A percentile compares a stretch with the other conserved stretches of the same genome.
Conservation (phyloP, 2,797 vertebrate species). For the Galagoides demidoff region DNA sequence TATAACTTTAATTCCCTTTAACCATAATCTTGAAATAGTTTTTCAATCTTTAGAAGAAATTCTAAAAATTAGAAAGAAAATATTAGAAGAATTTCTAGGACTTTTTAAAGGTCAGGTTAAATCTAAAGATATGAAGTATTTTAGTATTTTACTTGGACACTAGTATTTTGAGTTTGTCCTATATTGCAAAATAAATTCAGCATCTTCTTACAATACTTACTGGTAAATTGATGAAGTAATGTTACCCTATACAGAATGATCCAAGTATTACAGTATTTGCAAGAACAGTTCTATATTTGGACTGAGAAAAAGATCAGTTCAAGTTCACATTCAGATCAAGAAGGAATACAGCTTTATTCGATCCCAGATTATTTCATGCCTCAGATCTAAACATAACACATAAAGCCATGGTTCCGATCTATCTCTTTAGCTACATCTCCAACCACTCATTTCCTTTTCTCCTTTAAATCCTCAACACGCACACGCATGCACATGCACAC, state of each 20-base stretch:
- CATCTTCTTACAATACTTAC: neutral
- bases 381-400: neutral
- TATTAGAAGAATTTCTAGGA: neutral
- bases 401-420: neutral
- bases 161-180: conserved; percentile 37
- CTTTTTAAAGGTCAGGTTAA: neutral
- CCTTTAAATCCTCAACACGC: neutral
- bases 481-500: neutral
- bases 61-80: neutral
- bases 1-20: conserved; percentile 19
- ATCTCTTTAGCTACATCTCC: neutral
- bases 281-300: neutral
- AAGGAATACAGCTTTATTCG: neutral
- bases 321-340: neutral
- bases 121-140: neutral
- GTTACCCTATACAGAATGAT: neutral
- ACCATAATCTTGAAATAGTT: neutral
- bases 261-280: neutral
- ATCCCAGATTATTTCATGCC: neutral
- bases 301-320: conserved; percentile 1
- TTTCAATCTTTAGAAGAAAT: neutral
- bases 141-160: neutral
- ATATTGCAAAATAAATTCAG: conserved; percentile 25
- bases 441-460: neutral
- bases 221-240: neutral